Percentiles rank a stretch among this genome's conserved stretches.
Conservation (phyloP, 2,888 invertebrate species). For the Tenthredo mesomela region DNA sequence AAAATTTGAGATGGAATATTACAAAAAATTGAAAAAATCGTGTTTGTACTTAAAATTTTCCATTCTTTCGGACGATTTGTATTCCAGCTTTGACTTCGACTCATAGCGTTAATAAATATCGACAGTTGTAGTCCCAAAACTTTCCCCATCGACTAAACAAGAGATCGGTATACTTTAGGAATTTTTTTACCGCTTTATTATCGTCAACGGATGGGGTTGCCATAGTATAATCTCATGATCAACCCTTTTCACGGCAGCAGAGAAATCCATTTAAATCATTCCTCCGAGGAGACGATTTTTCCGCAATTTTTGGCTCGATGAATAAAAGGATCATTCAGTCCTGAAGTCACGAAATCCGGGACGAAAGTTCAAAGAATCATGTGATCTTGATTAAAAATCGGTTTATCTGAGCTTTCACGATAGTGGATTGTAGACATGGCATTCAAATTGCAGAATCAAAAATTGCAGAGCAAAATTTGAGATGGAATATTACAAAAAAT, state of each 20-base stretch:
- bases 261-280: not conserved
- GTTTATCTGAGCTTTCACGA: not conserved
- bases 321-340: not conserved
- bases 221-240: not conserved
- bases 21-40: too few relatives aligned
- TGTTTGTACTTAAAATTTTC: not conserved
- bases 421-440: not conserved
- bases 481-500: not conserved
- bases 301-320: not conserved
- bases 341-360: not conserved
- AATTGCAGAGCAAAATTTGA: not conserved
- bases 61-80: too few relatives aligned
- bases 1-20: not conserved
- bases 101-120: not conserved
- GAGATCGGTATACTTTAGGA: not conserved
- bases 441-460: not conserved
- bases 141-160: not conserved
- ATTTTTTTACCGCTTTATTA: conserved; percentile 9
- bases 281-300: not conserved
- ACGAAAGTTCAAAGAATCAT: not conserved
- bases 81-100: too few relatives aligned
- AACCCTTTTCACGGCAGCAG: not conserved
- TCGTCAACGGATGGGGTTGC: not conserved
- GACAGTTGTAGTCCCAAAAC: not conserved
- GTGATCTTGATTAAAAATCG: not conserved